These are phyloP conservation scores for Micromussa lordhowensis DNA, from an alignment of 92 coral and sea anemone species.

Conservation along the genomic window DNA sequence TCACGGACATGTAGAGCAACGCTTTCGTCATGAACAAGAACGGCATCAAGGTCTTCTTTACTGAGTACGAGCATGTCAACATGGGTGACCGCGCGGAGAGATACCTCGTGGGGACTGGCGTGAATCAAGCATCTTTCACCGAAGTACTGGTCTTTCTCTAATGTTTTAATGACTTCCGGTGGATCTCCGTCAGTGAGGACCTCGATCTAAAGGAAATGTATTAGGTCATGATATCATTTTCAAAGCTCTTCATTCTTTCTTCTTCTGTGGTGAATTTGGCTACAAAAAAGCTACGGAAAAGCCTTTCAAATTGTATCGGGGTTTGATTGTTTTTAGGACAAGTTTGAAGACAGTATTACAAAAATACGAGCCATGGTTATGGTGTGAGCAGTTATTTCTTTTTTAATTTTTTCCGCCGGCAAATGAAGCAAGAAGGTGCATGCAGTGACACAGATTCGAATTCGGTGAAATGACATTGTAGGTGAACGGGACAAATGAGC, in stretches of 20 bases:
- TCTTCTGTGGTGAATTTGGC: too few relatives aligned
- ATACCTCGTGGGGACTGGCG: slow-evolving; percentile 74
- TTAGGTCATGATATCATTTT: neutral
- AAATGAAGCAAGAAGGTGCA: too few relatives aligned
- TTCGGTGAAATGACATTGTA: too few relatives aligned
- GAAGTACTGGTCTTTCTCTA: slow-evolving; percentile 70
- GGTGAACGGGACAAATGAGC: too few relatives aligned
- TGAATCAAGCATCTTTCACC: slow-evolving; percentile 75
- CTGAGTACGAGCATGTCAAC: slow-evolving; percentile 75
- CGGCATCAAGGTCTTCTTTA: slow-evolving; percentile 77
- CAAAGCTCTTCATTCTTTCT: neutral
- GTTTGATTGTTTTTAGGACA: too few relatives aligned
- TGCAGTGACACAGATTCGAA: too few relatives aligned
- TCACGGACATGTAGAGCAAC: slow-evolving; percentile 65
- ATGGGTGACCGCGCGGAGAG: slow-evolving; percentile 87
- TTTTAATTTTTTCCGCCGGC: too few relatives aligned
- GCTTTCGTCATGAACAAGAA: slow-evolving; percentile 56
- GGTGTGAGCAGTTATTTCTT: too few relatives aligned
- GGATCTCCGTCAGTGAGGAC: slow-evolving; percentile 81
- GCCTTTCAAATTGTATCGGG: too few relatives aligned
- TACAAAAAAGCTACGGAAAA: too few relatives aligned
- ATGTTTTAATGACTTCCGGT: slow-evolving; percentile 81
- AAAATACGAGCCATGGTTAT: too few relatives aligned
- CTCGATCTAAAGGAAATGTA: slow-evolving; percentile 61
- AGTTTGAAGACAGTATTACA: too few relatives aligned